Base-by-base conservation (phyloP, 2,797 vertebrate species). In the Cacajao melanocephalus region DNA sequence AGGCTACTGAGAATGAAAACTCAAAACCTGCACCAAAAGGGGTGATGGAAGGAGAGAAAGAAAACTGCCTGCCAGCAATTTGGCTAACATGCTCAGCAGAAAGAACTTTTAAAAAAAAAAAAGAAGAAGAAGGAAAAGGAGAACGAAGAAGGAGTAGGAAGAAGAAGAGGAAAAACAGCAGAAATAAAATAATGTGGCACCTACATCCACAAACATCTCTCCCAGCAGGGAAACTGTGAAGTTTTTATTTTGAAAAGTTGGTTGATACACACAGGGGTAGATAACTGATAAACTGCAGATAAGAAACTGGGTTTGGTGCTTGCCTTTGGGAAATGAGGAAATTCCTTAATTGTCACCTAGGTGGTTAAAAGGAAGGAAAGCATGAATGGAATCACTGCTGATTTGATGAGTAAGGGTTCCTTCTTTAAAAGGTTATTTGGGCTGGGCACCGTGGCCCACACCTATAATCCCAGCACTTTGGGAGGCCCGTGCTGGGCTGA, bases 201-300 rank as follows among this genome's bases (percentile, higher is more conserved):
- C 46, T 22, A 48, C 7, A 64, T 87, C 7, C 30, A 24, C 2
- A 48, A 19, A 70, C 33, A 48, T 52, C 36, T 72, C 39, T 76
- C 55, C 39, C n/a, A 61, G 83, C 7, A 70, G 13, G 50, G 36
- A 80, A 39, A 67, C 4, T 9, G 11, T 14, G 76, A 84, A 6
- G 14, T 70, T 87, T 87, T 97, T 95, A 85, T 73, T 86, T 52
- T 83, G 46, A 30, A 87, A 90, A 72, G 24, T 70, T 82, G 61
- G 39, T 81, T 39, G 48, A 55, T 80, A 52, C 5, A 72, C 39
- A 46, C 7, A n/a, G 57, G 52, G 61, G 57, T 83, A 73, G 72
- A 79, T 36, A 44, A 76, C 33, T 30, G 50, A 85, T 39, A n/a
- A 76, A 28, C 36, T 83, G 50, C 19, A 75, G 75, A 46, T 48